phyloP scores from a whole-genome alignment of 2,113 vertebrate genomes.

The Henicopernis longicauda region DNA sequence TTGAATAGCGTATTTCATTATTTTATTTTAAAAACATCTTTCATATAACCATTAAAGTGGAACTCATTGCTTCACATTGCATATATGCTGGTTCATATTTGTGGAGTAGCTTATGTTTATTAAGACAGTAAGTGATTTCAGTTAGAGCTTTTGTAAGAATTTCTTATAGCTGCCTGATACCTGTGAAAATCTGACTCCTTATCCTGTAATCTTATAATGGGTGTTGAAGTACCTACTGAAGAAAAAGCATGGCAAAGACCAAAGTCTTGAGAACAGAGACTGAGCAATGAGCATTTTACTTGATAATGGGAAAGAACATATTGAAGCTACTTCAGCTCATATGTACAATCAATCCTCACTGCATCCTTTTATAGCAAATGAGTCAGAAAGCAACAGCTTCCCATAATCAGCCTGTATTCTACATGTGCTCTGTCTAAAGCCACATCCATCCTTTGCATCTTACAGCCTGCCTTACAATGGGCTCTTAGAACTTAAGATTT shows the following conservation, averaged over 20 bases:
- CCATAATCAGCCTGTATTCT: background rate
- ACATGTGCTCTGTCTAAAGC: background rate
- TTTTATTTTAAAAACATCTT: background rate
- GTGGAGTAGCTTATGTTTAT: background rate
- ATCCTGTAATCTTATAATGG: background rate
- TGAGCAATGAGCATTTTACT: background rate
- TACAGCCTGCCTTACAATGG: background rate
- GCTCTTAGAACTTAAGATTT: background rate
- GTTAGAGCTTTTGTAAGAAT: background rate
- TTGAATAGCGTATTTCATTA: background rate
- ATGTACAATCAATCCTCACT: background rate
- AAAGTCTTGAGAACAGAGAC: background rate
- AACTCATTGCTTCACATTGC: background rate
- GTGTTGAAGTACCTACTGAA: background rate
- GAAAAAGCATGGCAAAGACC: background rate
- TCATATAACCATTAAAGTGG: background rate
- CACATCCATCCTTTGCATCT: background rate
- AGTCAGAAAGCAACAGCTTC: background rate
- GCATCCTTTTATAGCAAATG: background rate
- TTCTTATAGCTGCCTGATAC: background rate
- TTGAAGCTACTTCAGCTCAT: background rate
- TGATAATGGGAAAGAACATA: background rate
- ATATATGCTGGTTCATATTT: background rate
- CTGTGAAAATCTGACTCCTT: background rate
- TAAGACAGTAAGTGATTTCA: background rate